Conservation (phyloP, 2,888 invertebrate species). For the Nematopogon swammerdamellus region DNA sequence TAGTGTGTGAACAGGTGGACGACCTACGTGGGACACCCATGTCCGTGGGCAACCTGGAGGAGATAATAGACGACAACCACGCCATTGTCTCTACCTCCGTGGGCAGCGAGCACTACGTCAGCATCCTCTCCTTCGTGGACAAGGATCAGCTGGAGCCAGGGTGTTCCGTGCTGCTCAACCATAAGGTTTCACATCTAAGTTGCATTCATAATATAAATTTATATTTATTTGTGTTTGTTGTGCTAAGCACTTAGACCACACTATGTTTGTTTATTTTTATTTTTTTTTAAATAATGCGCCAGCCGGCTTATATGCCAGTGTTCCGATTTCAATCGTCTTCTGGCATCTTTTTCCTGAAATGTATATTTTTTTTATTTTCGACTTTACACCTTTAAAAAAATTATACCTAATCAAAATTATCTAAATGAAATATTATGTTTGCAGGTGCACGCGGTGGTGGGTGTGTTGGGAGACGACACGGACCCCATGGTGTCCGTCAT, state of each 20-base stretch:
- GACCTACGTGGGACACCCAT: constrained; percentile 98
- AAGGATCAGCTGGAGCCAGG: constrained; percentile 99
- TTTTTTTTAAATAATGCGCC: too few relatives aligned
- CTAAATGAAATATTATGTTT: too few relatives aligned
- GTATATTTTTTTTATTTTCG: too few relatives aligned
- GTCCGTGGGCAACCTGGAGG: constrained; percentile 99
- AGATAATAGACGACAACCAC: constrained; percentile 99
- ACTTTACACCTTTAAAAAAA: too few relatives aligned
- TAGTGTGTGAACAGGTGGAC: constrained; percentile 64
- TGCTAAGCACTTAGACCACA: not conserved
- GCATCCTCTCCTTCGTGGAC: constrained; percentile 98
- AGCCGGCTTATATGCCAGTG: too few relatives aligned
- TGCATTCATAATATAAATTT: constrained; percentile 10
- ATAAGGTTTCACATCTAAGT: constrained; percentile 75
- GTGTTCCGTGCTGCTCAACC: constrained; percentile 96
- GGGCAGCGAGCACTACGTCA: constrained; percentile 99
- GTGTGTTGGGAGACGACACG: constrained; percentile 97
- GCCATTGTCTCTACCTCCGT: constrained; percentile 99
- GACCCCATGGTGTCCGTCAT: constrained; percentile 99
- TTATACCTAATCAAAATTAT: too few relatives aligned
- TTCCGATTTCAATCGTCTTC: too few relatives aligned
- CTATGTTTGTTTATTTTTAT: too few relatives aligned
- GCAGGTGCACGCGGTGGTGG: constrained; percentile 97
- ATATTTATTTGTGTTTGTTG: too few relatives aligned
- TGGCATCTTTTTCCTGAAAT: too few relatives aligned